Percentiles rank a stretch among this genome's conserved stretches.
Evolutionary conservation across 2,113 vertebrate genomes (phyloP).

Genomic region (Podilymbus podiceps): DNA sequence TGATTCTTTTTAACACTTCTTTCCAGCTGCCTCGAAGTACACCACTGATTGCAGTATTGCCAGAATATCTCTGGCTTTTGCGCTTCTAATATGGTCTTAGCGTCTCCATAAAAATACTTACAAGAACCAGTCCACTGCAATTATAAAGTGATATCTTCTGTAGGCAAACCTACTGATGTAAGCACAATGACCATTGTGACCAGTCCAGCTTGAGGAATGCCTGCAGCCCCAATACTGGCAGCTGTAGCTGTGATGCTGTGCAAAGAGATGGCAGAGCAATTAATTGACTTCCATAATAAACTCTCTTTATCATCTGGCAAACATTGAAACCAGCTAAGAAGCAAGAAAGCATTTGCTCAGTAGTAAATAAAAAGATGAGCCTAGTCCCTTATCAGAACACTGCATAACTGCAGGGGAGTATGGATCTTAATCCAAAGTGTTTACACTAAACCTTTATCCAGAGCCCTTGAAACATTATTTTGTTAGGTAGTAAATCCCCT

Average conservation of each 20-base stretch:
- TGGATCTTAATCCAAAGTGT: not conserved
- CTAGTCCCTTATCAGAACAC: not conserved
- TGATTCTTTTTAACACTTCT: not conserved
- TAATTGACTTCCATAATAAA: not conserved
- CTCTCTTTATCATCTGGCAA: not conserved
- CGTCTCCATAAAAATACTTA: constrained; percentile 75
- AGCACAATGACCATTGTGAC: constrained; percentile 98
- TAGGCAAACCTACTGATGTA: constrained; percentile 95
- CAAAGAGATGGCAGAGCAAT: not conserved
- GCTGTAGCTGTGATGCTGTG: constrained; percentile 95
- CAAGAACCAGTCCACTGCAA: constrained; percentile 98
- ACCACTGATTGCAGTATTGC: not conserved
- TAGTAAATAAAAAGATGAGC: not conserved
- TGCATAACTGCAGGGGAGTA: not conserved
- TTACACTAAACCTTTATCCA: not conserved
- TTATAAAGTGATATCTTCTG: constrained; percentile 95
- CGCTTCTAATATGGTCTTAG: not conserved
- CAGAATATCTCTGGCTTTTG: not conserved
- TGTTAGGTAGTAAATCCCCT: not conserved
- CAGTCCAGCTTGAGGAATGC: constrained; percentile 95
- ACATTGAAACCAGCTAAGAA: not conserved
- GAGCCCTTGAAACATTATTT: not conserved
- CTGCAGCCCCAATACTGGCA: constrained; percentile 95
- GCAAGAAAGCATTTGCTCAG: not conserved
- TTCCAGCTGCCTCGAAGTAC: not conserved